These are phyloP conservation scores for Mus musculus DNA, from an alignment of 2,113 vertebrate species.

Conservation along the genomic window GRCm39 chr10:115913001-115913500, in stretches of 20 bases:
- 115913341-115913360: background rate
- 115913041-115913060: background rate
- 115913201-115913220: background rate
- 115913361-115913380: background rate
- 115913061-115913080: background rate
- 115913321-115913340: constrained; percentile 22
- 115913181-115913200: background rate
- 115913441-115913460: background rate
- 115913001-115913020: background rate
- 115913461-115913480: background rate
- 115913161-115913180: background rate
- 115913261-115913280: background rate
- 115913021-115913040: background rate
- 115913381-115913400: background rate
- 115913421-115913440: background rate
- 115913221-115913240: background rate
- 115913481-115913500: background rate
- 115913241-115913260: background rate
- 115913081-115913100: background rate
- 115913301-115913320: background rate
- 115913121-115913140: background rate
- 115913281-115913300: background rate
- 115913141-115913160: background rate
- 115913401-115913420: background rate
- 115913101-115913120: background rate